These are phyloP conservation scores for Cuculus canorus DNA, from an alignment of 2,797 vertebrate species.

Conservation along the genomic window DNA sequence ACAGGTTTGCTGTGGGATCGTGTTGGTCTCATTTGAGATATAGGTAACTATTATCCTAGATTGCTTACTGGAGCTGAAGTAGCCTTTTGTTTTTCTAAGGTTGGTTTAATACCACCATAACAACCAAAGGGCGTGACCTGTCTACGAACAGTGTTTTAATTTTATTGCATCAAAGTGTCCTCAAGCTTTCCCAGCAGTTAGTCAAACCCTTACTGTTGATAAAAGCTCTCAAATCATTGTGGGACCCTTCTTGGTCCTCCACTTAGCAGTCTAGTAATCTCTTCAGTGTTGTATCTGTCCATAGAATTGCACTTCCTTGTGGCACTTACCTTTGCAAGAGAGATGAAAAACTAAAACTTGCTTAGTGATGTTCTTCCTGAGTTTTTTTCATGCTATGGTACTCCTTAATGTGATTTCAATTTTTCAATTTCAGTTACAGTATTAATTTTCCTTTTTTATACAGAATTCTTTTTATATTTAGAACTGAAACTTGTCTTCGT, in stretches of 20 bases:
- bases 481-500: neutral
- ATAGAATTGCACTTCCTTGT: neutral
- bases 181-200: neutral
- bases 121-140: neutral
- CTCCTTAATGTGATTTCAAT: neutral
- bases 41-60: neutral
- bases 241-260: neutral
- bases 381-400: neutral
- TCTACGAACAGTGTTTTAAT: neutral
- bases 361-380: neutral
- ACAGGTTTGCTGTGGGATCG: no score
- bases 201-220: neutral
- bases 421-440: neutral
- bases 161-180: neutral
- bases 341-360: neutral
- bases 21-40: neutral
- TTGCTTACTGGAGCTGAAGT: neutral
- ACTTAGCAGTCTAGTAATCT: neutral
- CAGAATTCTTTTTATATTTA: neutral
- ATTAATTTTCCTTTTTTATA: neutral
- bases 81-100: neutral
- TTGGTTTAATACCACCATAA: neutral
- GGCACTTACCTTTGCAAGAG: neutral
- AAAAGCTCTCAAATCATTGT: neutral
- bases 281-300: neutral